A percentile compares a stretch with the other conserved stretches of the same genome.
phyloP scores from a whole-genome alignment of 2,797 vertebrate species.

The Peromyscus attwateri region DNA sequence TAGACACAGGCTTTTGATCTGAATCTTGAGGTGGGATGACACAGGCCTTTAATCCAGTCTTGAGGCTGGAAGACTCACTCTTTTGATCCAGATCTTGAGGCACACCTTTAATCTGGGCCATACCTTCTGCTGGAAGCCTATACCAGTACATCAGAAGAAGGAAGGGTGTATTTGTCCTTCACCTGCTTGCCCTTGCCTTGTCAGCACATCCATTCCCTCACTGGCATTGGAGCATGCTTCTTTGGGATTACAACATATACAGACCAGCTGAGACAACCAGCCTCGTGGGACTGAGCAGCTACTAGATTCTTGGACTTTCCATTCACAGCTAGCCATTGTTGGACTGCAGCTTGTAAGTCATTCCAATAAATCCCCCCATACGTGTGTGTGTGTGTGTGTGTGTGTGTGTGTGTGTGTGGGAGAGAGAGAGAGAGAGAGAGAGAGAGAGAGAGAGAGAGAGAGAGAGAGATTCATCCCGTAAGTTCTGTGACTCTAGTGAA shows the following conservation, averaged over 20 bases:
- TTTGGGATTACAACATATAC: neutral
- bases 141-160: neutral
- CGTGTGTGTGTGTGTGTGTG: too few relatives aligned
- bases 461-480: neutral
- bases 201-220: neutral
- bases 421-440: too few relatives aligned
- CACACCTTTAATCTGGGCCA: neutral
- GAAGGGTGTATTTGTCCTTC: neutral
- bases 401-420: too few relatives aligned
- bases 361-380: too few relatives aligned
- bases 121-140: neutral
- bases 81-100: neutral
- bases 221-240: neutral
- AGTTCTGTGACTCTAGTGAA: neutral
- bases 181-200: neutral
- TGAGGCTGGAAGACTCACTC: too few relatives aligned
- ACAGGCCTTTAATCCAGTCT: neutral
- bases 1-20: neutral
- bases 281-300: too few relatives aligned
- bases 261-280: neutral
- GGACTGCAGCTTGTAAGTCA: too few relatives aligned
- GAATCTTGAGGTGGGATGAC: neutral
- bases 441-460: too few relatives aligned
- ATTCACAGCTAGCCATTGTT: too few relatives aligned
- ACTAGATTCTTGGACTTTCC: too few relatives aligned